Evolutionary conservation across 2,888 invertebrate genomes (phyloP), one percentile per base, ranked within the genome.

Genomic region (Liposcelis brunnea): DNA sequence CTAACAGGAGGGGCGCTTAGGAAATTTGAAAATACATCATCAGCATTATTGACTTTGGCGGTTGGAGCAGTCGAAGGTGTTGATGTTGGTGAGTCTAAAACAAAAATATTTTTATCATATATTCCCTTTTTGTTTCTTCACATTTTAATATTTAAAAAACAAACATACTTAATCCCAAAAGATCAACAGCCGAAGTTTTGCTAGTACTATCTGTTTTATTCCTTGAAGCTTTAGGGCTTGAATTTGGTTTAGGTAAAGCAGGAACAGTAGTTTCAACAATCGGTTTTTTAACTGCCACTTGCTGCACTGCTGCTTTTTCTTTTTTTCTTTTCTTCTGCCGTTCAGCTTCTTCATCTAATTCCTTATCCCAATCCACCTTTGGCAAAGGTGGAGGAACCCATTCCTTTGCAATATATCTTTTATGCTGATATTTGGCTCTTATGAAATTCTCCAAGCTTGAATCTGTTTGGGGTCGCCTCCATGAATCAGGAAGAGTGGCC

Each of bases 401-500:
- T 67, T 95, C 95, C 56, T 83, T 78, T n/a, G 95, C 95, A 56
- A 95, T 87, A 63, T 94, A 98, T 62, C 95, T 94, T 68, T 94
- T 97, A 60, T 90, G 86, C 64, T 99, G 98, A 62, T 99, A 99
- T 67, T 98, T 98, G 50, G 93, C 89, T 51, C 97, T 75, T 55
- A 98, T 91, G 65, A 98, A 99, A 45, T 83, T 80, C 62, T 98
- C 98, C 37, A 99, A 69, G 11, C 86, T 82, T 44, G 87, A 79
- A 62, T 94, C 94, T 50, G 81, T 87, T 63, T 93, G 95, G 2
- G 98, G 97, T 52, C 98, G 76, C 32, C 95, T 74, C 66, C 93
- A 95, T 55, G 84, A 85, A 59, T 97, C 94, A 0, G 94, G 94
- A 35, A 97, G 66, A 62, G 93, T 93, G 1, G 95, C 95, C 65